Evolutionary conservation across 2,797 vertebrate species (phyloP), one percentile per base, ranked within the genome.

Genomic region (Gallinago nigripennis): DNA sequence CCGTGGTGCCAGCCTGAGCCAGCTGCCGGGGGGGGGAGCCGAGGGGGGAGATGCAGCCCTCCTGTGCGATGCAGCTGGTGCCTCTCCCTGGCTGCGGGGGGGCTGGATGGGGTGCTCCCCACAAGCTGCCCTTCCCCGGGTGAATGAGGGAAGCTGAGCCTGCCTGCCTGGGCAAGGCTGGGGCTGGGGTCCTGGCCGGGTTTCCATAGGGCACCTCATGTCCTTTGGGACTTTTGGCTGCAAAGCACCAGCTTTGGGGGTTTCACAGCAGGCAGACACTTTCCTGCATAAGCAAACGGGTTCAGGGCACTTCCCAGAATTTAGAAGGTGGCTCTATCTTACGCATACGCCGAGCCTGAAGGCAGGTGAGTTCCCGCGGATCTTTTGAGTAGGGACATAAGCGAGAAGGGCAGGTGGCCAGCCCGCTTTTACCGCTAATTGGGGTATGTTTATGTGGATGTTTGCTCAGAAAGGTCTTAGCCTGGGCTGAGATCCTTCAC

Each of bases 371-470:
- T 39, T 93, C 61, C 28, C 4, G 9, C 2, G 0, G 82, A 61
- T 91, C 43, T 76, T 65, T 57, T 79, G 60, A 86, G 53, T 16
- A 60, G 60, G 51, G 82, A 54, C 11, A 3, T 48, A 78, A 93
- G 68, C 27, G 37, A 70, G 65, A 45, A 1, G 8, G 94, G 95
- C 79, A 86, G 45, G 65, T 68, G 88, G 88, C 95, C 92, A 96
- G 72, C 61, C 90, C 77, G 4, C 80, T 68, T 18, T 73, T 82
- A 89, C 76, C 82, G 64, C 91, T 87, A 89, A 89, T 41, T 73
- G 25, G 19, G 11, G 9, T 48, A 12, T 56, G 51, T 87, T 92
- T 90, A 54, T 87, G 30, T 35, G 51, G 43, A 27, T 68, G 35
- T 70, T 82, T 87, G 72, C 61, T 94, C 61, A 37, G 79, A 75